These are phyloP conservation scores for Nymphicus hollandicus DNA, from an alignment of 2,113 vertebrate genomes.

Conservation along the genomic window DNA sequence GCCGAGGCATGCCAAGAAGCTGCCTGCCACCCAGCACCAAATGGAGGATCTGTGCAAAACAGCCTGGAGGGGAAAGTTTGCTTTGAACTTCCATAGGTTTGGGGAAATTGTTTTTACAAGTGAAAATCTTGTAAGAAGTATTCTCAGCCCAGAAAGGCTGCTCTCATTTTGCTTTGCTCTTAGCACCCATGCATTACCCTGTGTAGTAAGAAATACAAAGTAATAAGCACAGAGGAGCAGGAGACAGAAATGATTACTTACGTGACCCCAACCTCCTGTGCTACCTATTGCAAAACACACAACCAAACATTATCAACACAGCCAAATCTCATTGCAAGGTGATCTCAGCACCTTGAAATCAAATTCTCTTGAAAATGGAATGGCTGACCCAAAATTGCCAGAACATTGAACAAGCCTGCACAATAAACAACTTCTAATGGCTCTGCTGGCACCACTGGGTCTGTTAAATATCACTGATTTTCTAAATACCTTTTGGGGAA, in stretches of 20 bases:
- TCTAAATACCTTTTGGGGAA: not conserved
- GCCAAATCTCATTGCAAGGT: not conserved
- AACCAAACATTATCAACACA: not conserved
- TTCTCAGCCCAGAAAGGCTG: not conserved
- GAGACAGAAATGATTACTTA: not conserved
- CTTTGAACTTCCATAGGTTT: not conserved
- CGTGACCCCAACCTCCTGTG: not conserved
- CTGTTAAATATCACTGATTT: not conserved
- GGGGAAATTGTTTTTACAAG: not conserved
- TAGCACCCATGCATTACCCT: not conserved
- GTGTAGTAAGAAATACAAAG: not conserved
- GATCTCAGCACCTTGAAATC: not conserved
- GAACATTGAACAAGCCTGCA: not conserved
- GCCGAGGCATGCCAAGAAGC: not conserved
- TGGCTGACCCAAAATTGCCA: not conserved
- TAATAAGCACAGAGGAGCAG: not conserved
- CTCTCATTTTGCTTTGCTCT: not conserved
- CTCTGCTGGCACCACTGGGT: not conserved
- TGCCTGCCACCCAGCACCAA: not conserved
- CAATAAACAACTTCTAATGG: not conserved
- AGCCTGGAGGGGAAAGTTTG: not conserved
- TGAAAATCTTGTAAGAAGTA: not conserved
- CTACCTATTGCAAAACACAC: not conserved
- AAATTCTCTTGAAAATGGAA: not conserved
- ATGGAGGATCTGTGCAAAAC: not conserved